Conservation (phyloP, 1,140 invertebrate genomes). For the Rhynchophorus ferrugineus region DNA sequence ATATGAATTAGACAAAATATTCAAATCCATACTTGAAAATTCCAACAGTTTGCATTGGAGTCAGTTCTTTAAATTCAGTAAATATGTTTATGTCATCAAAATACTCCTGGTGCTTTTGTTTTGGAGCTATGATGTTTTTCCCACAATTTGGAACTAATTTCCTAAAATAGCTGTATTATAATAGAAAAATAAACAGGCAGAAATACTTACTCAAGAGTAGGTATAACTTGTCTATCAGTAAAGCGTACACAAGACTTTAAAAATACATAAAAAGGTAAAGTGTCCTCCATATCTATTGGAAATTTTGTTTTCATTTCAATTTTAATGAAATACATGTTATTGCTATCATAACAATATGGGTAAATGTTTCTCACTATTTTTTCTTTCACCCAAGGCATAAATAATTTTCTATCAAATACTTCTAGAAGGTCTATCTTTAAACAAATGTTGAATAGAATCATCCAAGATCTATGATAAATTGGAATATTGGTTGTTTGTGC, state of each 20-base stretch:
- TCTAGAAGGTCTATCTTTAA: conserved; percentile 31
- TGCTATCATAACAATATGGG: background rate
- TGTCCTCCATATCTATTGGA: background rate
- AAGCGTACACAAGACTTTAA: background rate
- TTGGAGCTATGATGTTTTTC: conserved; percentile 26
- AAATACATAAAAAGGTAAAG: conserved; percentile 6
- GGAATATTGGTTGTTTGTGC: background rate
- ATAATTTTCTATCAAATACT: conserved; percentile 31
- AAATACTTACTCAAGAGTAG: conserved; percentile 19
- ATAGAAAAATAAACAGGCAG: background rate
- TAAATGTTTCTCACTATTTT: background rate
- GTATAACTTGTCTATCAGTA: background rate
- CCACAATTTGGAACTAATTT: conserved; percentile 34
- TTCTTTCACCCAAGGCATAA: conserved; percentile 33
- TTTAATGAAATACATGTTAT: background rate
- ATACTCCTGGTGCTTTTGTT: conserved; percentile 27
- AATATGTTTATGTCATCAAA: conserved; percentile 32
- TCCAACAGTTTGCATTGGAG: conserved; percentile 27
- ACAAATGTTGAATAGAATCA: conserved; percentile 30
- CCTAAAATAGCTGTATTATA: conserved; percentile 22
- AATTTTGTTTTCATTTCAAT: conserved; percentile 1
- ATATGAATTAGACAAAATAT: background rate
- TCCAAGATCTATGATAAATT: conserved; percentile 22
- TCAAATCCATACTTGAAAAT: conserved; percentile 36
- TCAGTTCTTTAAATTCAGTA: conserved; percentile 33